These are phyloP conservation scores for Tinea trinotella DNA, from an alignment of 2,888 invertebrate species.

Conservation along the genomic window DNA sequence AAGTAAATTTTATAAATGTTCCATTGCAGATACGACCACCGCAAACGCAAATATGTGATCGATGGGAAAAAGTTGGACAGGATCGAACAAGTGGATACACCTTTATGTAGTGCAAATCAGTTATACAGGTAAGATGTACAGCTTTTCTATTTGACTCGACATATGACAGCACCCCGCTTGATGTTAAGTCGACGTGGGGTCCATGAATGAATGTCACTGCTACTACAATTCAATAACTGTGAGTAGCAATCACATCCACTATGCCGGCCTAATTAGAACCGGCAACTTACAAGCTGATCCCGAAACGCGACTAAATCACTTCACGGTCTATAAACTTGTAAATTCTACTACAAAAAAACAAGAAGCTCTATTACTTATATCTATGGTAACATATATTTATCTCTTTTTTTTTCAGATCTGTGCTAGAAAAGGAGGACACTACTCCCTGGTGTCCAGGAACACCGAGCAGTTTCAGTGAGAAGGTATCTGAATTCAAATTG, in stretches of 20 bases:
- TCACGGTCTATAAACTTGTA: too few relatives aligned
- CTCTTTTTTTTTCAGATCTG: slow-evolving; percentile 2
- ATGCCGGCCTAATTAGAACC: neutral
- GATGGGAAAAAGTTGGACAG: slow-evolving; percentile 76
- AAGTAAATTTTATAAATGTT: too few relatives aligned
- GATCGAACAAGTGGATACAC: slow-evolving; percentile 76
- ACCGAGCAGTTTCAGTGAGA: slow-evolving; percentile 46
- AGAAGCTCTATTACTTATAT: too few relatives aligned
- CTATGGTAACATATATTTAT: neutral
- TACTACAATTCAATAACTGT: too few relatives aligned
- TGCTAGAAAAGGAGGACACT: slow-evolving; percentile 1
- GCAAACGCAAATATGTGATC: slow-evolving; percentile 74
- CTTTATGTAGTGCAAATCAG: slow-evolving; percentile 81
- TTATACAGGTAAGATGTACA: slow-evolving; percentile 43
- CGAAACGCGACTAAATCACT: too few relatives aligned
- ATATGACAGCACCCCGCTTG: neutral
- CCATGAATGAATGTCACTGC: too few relatives aligned
- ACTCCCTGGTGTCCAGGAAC: slow-evolving; percentile 36
- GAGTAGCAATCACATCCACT: too few relatives aligned
- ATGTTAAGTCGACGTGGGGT: too few relatives aligned
- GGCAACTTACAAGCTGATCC: too few relatives aligned
- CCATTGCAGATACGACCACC: slow-evolving; percentile 67
- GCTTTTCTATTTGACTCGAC: neutral
- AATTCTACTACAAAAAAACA: neutral
- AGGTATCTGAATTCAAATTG: slow-evolving; percentile 45